Evolutionary conservation across 2,888 invertebrate species (phyloP).

Genomic region (Helicoverpa assulta): DNA sequence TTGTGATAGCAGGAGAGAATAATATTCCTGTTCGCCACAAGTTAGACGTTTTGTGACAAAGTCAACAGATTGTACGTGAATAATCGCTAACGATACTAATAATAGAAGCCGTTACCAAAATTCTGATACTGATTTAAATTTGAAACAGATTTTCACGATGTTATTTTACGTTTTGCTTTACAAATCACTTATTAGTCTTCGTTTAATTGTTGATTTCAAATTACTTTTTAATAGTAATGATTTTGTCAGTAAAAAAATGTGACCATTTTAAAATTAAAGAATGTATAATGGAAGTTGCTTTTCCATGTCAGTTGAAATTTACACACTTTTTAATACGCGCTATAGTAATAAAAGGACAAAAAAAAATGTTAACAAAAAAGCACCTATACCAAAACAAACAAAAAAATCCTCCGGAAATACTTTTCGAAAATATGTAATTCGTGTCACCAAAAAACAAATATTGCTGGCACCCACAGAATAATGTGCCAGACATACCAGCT

Average conservation of each 20-base stretch:
- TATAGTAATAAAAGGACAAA: not conserved
- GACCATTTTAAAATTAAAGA: no score
- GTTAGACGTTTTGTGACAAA: not conserved
- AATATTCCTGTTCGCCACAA: not conserved
- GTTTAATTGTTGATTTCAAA: no score
- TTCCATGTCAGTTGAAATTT: not conserved
- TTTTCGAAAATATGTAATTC: conserved; percentile 18
- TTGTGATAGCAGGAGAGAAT: no score
- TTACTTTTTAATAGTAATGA: no score
- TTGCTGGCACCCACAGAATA: conserved; percentile 19
- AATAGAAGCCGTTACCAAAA: not conserved
- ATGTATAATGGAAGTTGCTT: no score
- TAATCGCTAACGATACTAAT: conserved; percentile 20
- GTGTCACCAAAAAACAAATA: conserved; percentile 36
- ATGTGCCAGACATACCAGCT: conserved; percentile 14
- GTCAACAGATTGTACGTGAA: not conserved
- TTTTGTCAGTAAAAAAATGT: no score
- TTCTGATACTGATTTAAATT: conserved; percentile 1
- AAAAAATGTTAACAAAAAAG: not conserved
- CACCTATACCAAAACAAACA: not conserved
- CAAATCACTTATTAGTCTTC: not conserved
- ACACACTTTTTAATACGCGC: no score
- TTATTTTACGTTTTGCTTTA: not conserved
- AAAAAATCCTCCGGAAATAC: conserved; percentile 5
- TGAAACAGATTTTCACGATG: no score